Percentiles rank a stretch among this genome's conserved stretches.
phyloP scores from a whole-genome alignment of 2,888 invertebrate species.

The Leuctra nigra region DNA sequence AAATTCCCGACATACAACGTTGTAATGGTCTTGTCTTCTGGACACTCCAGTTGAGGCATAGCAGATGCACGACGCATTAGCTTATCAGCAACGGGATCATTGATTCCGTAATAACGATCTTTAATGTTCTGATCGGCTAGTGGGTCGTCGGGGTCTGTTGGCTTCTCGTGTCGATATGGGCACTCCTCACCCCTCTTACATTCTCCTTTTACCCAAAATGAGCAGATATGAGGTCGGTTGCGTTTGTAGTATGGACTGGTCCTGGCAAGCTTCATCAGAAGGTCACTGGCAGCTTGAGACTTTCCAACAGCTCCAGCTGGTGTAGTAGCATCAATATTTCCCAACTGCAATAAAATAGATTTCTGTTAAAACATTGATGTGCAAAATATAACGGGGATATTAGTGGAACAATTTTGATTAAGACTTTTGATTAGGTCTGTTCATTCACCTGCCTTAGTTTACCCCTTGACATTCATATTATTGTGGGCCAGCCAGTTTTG shows the following conservation, averaged over 20 bases:
- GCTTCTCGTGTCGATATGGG: conserved; percentile 93
- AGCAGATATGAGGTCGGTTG: conserved; percentile 92
- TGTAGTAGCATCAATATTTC: conserved; percentile 37
- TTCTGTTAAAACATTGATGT: too few species aligned
- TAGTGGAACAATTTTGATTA: too few species aligned
- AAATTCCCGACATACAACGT: conserved; percentile 97
- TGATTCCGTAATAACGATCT: conserved; percentile 87
- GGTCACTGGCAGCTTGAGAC: conserved; percentile 71
- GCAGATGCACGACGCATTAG: conserved; percentile 82
- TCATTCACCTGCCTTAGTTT: too few species aligned
- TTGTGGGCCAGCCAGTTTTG: too few species aligned
- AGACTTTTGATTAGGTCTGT: too few species aligned
- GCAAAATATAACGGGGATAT: too few species aligned
- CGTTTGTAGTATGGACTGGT: conserved; percentile 94
- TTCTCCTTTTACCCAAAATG: conserved; percentile 98
- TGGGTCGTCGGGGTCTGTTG: conserved; percentile 95
- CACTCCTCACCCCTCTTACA: conserved; percentile 95
- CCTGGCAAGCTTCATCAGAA: conserved; percentile 79
- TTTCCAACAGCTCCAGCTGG: conserved; percentile 58
- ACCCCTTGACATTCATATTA: too few species aligned
- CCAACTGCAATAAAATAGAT: too few species aligned
- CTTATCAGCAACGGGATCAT: conserved; percentile 95
- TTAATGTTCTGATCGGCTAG: conserved; percentile 93
- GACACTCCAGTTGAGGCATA: conserved; percentile 90
- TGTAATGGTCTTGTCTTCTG: conserved; percentile 93